phyloP scores from a whole-genome alignment of 2,113 vertebrate genomes.

The Struthidea cinerea region DNA sequence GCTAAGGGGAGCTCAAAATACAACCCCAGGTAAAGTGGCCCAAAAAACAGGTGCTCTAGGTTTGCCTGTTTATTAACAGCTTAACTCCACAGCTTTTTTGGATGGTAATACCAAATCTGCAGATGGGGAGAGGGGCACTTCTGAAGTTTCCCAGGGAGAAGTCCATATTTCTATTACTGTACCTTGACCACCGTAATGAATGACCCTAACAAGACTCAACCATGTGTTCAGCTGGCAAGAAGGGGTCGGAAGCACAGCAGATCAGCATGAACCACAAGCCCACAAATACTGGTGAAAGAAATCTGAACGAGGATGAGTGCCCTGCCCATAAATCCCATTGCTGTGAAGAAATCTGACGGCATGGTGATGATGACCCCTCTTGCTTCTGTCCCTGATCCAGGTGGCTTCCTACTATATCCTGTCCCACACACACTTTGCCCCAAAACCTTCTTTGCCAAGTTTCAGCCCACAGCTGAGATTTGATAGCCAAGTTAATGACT shows the following conservation, averaged over 20 bases:
- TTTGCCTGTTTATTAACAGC: background rate
- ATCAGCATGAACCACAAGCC: background rate
- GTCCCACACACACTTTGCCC: background rate
- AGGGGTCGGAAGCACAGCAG: background rate
- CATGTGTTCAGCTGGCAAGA: background rate
- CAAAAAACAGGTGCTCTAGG: background rate
- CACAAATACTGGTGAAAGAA: background rate
- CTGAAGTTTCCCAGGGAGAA: background rate
- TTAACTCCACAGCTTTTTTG: background rate
- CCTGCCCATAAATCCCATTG: background rate
- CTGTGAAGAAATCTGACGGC: background rate
- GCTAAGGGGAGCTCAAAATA: background rate
- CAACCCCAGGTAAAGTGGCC: background rate
- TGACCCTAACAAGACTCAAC: background rate
- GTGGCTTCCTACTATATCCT: background rate
- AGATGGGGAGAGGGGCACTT: background rate
- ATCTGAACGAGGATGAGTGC: background rate
- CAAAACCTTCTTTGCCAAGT: slow-evolving; percentile 9
- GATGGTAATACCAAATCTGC: background rate
- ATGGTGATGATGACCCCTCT: background rate
- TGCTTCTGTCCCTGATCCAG: background rate
- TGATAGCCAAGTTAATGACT: slow-evolving; percentile 12
- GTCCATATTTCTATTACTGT: background rate
- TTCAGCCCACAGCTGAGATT: slow-evolving; percentile 42
- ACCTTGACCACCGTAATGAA: background rate